These are phyloP conservation scores for Odontophorus gujanensis DNA, from an alignment of 2,113 vertebrate genomes.

Conservation along the genomic window DNA sequence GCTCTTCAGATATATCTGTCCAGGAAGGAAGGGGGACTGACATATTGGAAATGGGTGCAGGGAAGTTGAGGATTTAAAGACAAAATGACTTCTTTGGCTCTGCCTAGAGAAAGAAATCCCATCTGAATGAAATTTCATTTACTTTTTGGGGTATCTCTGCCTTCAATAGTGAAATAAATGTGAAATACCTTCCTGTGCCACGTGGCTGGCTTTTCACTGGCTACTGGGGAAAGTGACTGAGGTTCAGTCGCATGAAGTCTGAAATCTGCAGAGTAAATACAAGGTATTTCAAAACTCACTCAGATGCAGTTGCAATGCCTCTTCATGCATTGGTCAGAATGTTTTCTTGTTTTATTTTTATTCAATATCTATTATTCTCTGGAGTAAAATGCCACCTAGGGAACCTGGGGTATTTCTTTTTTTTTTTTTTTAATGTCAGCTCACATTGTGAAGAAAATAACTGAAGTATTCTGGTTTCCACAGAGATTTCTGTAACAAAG, in stretches of 20 bases:
- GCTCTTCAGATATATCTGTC: not conserved
- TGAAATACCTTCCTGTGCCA: not conserved
- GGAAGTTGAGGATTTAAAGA: not conserved
- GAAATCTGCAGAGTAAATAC: not conserved
- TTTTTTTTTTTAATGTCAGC: not conserved
- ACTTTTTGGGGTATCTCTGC: not conserved
- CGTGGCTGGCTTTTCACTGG: not conserved
- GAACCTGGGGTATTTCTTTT: not conserved
- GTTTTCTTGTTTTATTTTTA: not conserved
- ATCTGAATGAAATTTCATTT: not conserved
- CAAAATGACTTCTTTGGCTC: not conserved
- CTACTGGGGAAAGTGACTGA: not conserved
- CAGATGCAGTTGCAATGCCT: not conserved
- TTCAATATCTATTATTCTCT: not conserved
- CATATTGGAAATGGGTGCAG: not conserved
- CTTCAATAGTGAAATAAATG: not conserved
- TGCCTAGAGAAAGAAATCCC: not conserved
- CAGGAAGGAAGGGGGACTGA: not conserved
- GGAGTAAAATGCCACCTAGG: not conserved
- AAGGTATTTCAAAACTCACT: not conserved
- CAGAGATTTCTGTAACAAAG: not conserved
- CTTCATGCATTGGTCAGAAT: not conserved
- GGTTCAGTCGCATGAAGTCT: not conserved
- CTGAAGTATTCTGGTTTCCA: not conserved
- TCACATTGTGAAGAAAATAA: not conserved